Evolutionary conservation across 2,888 invertebrate species (phyloP), one percentile per base, ranked within the genome.

Genomic region (Microctonus aethiopoides): DNA sequence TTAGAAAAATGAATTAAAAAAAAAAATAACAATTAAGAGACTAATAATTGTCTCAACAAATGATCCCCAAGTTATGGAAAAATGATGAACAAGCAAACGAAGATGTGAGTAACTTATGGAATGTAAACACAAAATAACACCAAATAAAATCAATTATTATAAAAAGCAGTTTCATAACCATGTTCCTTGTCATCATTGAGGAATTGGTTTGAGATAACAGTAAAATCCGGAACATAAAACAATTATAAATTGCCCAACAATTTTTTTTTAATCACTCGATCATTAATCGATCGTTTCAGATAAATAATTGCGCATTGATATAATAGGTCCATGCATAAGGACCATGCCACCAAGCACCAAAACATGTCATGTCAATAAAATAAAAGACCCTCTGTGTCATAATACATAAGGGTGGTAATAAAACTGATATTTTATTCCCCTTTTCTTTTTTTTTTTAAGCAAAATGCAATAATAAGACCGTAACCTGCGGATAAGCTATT

Each of bases 321-420:
- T 67, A 62, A 71, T 67, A 76, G 79, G 79, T 78, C 79, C 80
- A 81, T 81, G 81, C 81, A 72, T 46, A 16, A 70, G 78, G 78
- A 80, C 77, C 81, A 81, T 80, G 82, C 81, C 79, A 79, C 77
- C 79, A 80, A 79, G 78, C 78, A 75, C 70, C 52, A 52, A 56
- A 70, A 67, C 36, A 68, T 52, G 20, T 71, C 51, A 51, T 65
- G 13, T 41, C 20, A 65, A 59, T 63, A 29, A 73, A 72, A 67
- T 67, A 70, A 57, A 75, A 74, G 61, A 24, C 73, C 75, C 72
- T 70, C 69, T 67, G 67, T 66, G 74, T 74, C 68, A 56, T 68
- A 56, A 66, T 67, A 64, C 56, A 64, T 68, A 64, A 71, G 72
- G 72, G 72, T 71, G 54, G 60, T 72, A 65, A 65, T 66, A 11